Conservation (phyloP, 2,113 vertebrate genomes). For the Candoia aspera region DNA sequence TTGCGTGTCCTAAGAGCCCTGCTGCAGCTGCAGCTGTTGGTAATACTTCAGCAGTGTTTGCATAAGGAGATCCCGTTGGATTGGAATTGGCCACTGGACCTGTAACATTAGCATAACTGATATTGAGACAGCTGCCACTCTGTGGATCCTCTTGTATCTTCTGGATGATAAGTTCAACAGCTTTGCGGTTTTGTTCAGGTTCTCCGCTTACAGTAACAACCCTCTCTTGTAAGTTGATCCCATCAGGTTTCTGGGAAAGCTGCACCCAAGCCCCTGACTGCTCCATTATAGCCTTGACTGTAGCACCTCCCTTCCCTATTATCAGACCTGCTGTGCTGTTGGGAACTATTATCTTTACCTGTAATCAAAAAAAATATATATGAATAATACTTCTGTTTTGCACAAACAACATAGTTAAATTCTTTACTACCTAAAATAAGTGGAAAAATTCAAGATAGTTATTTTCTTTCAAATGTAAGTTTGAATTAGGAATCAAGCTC, state of each 20-base stretch:
- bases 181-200: conserved; percentile 89
- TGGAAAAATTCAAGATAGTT: conserved; percentile 72
- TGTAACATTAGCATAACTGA: conserved; percentile 90
- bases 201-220: conserved; percentile 91
- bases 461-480: conserved; percentile 50
- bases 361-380: conserved; percentile 83
- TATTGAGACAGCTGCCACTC: conserved; percentile 90
- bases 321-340: conserved; percentile 91
- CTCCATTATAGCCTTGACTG: conserved; percentile 91
- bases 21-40: conserved; percentile 85
- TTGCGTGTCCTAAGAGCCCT: conserved; percentile 87
- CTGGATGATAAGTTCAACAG: conserved; percentile 90
- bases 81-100: conserved; percentile 90
- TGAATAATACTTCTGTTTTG: conserved; percentile 84
- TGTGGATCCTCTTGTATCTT: conserved; percentile 91
- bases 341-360: conserved; percentile 92
- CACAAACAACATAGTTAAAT: conserved; percentile 71
- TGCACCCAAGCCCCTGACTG: conserved; percentile 90
- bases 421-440: conserved; percentile 77
- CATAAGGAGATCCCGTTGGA: conserved; percentile 89
- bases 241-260: conserved; percentile 90
- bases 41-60: conserved; percentile 89
- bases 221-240: conserved; percentile 90
- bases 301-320: conserved; percentile 90
- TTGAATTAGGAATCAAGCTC: conserved; percentile 34